Conservation (phyloP, 2,888 invertebrate genomes). For the Acholoe squamosa region DNA sequence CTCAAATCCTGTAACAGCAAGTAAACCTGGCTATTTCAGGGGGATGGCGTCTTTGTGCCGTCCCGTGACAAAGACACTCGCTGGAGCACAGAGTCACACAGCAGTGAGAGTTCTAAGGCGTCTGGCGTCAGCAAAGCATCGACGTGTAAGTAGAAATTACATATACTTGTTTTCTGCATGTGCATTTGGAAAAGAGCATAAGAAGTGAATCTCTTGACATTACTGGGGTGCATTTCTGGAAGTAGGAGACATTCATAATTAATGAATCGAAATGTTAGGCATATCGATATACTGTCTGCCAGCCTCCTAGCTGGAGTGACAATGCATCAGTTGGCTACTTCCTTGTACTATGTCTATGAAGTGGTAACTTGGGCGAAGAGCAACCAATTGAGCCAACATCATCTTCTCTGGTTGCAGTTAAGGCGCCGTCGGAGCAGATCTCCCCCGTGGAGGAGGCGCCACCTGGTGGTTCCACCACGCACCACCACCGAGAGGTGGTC, state of each 20-base stretch:
- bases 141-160: conserved; percentile 54
- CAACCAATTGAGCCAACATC: neutral
- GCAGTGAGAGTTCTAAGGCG: conserved; percentile 63
- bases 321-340: no score
- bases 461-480: conserved; percentile 33
- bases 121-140: conserved; percentile 61
- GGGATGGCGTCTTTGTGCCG: conserved; percentile 64
- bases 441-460: conserved; percentile 60
- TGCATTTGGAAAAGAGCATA: no score
- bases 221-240: no score
- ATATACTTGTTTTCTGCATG: no score
- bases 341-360: no score
- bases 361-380: no score
- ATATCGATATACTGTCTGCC: no score
- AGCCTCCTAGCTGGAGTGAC: no score
- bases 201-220: no score
- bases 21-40: neutral
- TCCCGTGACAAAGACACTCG: conserved; percentile 64
- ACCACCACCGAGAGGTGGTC: conserved; percentile 54
- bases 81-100: conserved; percentile 65
- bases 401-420: neutral
- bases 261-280: no score
- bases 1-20: no score
- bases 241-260: no score
- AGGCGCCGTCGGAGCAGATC: conserved; percentile 55